Evolutionary conservation across 1,140 invertebrate genomes (phyloP).

Genomic region (Ceratosolen fusciceps): DNA sequence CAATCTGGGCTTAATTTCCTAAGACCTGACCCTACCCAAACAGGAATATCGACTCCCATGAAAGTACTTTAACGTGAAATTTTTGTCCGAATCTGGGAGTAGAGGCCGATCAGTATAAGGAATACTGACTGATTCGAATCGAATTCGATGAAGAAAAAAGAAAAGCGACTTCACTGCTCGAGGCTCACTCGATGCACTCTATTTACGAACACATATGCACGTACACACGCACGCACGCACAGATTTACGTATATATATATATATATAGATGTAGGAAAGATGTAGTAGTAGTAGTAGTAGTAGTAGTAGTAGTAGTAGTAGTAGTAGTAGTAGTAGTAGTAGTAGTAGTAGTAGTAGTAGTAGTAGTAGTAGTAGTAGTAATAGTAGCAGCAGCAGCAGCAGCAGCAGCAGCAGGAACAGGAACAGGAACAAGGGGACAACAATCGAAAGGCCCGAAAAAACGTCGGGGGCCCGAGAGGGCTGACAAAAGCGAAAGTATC

Average conservation of each 20-base stretch:
- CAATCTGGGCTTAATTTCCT: not conserved
- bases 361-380: too few species aligned
- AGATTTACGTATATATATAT: too few species aligned
- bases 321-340: too few species aligned
- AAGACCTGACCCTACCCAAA: not conserved
- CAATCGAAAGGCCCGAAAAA: not conserved
- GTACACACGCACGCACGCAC: too few species aligned
- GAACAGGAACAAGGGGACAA: not conserved
- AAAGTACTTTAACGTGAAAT: not conserved
- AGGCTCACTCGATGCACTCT: not conserved
- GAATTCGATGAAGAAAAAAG: too few species aligned
- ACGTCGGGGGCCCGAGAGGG: not conserved
- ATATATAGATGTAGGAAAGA: too few species aligned
- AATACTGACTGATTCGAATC: not conserved
- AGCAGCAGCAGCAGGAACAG: not conserved
- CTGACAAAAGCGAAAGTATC: slow-evolving; percentile 42
- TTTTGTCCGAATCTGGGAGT: not conserved
- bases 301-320: too few species aligned
- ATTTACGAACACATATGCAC: not conserved
- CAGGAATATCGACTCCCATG: not conserved
- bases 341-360: too few species aligned
- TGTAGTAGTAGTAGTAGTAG: too few species aligned
- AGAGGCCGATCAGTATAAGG: not conserved
- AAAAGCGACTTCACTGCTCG: not conserved
- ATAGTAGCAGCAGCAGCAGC: not conserved